Evolutionary conservation across 2,888 invertebrate genomes (phyloP).

Genomic region (Copidosoma aretas): DNA sequence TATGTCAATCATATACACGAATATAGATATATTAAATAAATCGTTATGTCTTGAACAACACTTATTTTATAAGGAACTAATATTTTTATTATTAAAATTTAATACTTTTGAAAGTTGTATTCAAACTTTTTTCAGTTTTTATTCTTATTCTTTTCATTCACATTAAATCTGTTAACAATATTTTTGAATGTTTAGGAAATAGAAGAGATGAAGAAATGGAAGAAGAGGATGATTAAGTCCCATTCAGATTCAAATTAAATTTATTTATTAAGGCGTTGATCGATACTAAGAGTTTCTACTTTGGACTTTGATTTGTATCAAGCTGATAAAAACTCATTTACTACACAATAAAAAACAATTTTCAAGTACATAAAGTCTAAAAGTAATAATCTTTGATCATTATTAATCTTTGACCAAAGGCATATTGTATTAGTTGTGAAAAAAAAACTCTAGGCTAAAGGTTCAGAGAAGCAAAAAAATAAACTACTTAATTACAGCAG

Average conservation of each 20-base stretch:
- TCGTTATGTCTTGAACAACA: no score
- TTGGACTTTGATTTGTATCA: constrained; percentile 42
- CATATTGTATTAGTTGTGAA: no score
- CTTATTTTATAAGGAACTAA: no score
- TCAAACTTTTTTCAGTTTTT: constrained; percentile 11
- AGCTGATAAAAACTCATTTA: constrained; percentile 54
- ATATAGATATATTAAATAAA: neutral
- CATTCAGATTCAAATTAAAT: constrained; percentile 33
- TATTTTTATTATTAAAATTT: no score
- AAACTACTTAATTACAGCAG: neutral
- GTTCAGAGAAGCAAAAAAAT: constrained; percentile 4
- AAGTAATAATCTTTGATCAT: constrained; percentile 28
- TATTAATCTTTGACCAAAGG: constrained; percentile 28
- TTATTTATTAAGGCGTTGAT: constrained; percentile 34
- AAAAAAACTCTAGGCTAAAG: constrained; percentile 38
- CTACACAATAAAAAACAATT: constrained; percentile 49
- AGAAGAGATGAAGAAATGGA: constrained; percentile 54
- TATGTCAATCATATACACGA: neutral
- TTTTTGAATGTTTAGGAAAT: constrained; percentile 49
- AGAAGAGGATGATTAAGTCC: constrained; percentile 57
- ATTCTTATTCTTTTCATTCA: constrained; percentile 9
- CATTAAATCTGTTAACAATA: constrained; percentile 22
- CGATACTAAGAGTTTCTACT: neutral
- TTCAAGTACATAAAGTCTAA: constrained; percentile 21
- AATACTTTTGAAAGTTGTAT: neutral